phyloP scores from a whole-genome alignment of 1,140 invertebrate species.

The Drosophila cardini region DNA sequence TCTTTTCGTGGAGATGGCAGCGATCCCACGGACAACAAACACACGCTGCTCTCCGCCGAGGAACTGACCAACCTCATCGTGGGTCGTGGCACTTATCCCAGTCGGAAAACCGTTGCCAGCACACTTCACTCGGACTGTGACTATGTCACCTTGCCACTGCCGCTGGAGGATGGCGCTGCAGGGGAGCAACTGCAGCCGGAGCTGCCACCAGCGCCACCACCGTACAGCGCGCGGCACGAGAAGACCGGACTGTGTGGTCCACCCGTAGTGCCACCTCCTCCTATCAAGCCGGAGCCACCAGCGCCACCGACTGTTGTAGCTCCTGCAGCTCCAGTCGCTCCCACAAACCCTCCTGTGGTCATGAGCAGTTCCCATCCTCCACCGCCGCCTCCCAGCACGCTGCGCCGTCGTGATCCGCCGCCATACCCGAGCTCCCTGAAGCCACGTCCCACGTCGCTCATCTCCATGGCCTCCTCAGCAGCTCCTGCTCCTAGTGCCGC shows the following conservation, averaged over 20 bases:
- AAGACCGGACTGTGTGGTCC: slow-evolving; percentile 82
- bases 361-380: slow-evolving; percentile 7
- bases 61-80: slow-evolving; percentile 93
- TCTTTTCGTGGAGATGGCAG: slow-evolving; percentile 94
- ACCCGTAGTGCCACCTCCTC: slow-evolving; percentile 48
- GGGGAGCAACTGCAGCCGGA: slow-evolving; percentile 82
- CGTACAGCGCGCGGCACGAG: slow-evolving; percentile 85
- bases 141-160: slow-evolving; percentile 92
- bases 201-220: slow-evolving; percentile 85
- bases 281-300: slow-evolving; percentile 42
- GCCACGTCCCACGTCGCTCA: slow-evolving; percentile 80
- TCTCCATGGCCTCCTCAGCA: slow-evolving; percentile 63
- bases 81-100: slow-evolving; percentile 90
- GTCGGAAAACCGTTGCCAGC: slow-evolving; percentile 91
- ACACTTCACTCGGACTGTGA: slow-evolving; percentile 95
- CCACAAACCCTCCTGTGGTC: neutral
- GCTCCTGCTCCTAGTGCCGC: slow-evolving; percentile 51
- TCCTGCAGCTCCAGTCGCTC: neutral
- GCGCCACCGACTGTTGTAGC: slow-evolving; percentile 21
- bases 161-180: slow-evolving; percentile 86
- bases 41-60: slow-evolving; percentile 90
- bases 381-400: slow-evolving; percentile 26
- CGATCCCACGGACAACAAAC: slow-evolving; percentile 91
- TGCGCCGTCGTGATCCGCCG: slow-evolving; percentile 85
- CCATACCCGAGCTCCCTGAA: slow-evolving; percentile 86